Evolutionary conservation across 2,113 vertebrate genomes (phyloP).

Genomic region (Apaloderma vittatum): DNA sequence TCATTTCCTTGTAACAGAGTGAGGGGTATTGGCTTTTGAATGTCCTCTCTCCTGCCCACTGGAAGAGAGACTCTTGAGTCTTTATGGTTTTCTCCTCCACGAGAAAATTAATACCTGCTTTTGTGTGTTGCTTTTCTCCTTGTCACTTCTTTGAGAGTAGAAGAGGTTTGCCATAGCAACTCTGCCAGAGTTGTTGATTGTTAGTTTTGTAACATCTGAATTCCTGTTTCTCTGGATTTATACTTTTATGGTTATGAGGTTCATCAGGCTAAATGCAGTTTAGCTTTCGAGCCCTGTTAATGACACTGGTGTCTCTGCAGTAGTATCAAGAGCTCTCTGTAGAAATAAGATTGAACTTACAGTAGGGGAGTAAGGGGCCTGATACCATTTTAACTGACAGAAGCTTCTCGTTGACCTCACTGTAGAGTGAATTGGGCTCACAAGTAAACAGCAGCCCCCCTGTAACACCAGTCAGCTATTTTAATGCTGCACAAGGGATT

Average conservation of each 20-base stretch:
- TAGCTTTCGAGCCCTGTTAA: not conserved
- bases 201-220: not conserved
- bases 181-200: not conserved
- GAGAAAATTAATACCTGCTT: not conserved
- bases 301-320: not conserved
- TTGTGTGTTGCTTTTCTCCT: not conserved
- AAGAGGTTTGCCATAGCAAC: not conserved
- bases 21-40: not conserved
- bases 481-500: not conserved
- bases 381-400: not conserved
- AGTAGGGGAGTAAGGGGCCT: not conserved
- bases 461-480: not conserved
- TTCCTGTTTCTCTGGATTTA: not conserved
- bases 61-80: rapidly evolving
- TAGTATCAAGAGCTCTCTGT: rapidly evolving
- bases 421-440: not conserved
- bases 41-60: not conserved
- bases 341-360: not conserved
- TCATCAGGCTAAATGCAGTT: not conserved
- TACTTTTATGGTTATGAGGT: not conserved
- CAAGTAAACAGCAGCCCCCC: not conserved
- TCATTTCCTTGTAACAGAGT: not conserved
- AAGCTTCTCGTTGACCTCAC: not conserved
- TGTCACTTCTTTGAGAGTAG: rapidly evolving
- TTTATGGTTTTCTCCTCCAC: not conserved